Evolutionary conservation across 2,113 vertebrate genomes (phyloP), one percentile per base, ranked within the genome.

Genomic region (Bombycilla garrulus): DNA sequence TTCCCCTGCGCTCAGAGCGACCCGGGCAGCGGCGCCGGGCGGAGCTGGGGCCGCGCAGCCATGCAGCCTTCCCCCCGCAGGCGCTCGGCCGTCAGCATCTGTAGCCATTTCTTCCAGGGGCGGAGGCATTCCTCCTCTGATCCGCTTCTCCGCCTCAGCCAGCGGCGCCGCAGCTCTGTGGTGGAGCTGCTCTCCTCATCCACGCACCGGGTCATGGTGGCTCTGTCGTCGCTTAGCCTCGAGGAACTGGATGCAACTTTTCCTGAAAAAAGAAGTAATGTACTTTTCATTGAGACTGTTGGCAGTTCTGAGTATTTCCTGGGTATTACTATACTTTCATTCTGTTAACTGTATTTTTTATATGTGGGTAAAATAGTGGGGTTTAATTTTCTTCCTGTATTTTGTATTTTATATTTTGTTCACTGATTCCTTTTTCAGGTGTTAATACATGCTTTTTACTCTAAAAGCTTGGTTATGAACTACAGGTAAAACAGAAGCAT

Each of bases 181-280:
- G 83, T 98, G 31, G 97, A 98, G 97, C 94, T 98, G 20, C 97
- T 99, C 17, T 98, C 98, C 20, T 98, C 98, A 2, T 98, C 98
- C 36, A 98, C 98, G n/a, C 98, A 98, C 65, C 97, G 97, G 60
- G 97, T 99, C 57, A 98, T 99, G 98, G 98, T 98, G 94, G 98
- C 98, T 0, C 82, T 98, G 57, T 98, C 98, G 3, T 97, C 98
- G 10, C 90, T 99, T 92, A 98, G 96, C 89, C 91, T 97, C 11
- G 97, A 97, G 17, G 98, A 98, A 47, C 91, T 97, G 81, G 97
- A 96, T 44, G 38, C 97, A 81, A 94, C 94, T 92, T 81, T 90
- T 78, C 92, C 89, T 8, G 95, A 95, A 45, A 97, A 93, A 96
- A 98, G 97, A 98, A 98, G 98, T 99, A 99, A 98, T 97, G 93